Conservation (phyloP, 2,113 vertebrate species). For the Scartelaos histophorus region DNA sequence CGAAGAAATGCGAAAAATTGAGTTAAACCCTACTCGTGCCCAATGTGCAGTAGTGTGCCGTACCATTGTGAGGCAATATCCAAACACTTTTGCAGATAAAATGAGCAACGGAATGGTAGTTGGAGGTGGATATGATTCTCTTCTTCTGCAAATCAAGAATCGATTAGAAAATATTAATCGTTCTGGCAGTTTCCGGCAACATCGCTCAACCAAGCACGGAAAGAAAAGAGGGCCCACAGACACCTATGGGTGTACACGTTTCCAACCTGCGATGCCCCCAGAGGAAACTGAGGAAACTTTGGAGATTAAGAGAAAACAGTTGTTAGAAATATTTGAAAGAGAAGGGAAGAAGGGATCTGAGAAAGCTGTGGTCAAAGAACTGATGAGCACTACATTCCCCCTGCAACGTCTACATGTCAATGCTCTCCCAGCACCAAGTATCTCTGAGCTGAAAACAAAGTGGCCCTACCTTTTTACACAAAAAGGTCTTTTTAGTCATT, state of each 20-base stretch:
- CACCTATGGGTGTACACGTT: slow-evolving; percentile 1
- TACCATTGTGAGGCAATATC: too few species aligned
- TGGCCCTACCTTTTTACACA: slow-evolving; percentile 7
- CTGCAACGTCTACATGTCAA: neutral
- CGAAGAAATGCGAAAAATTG: too few species aligned
- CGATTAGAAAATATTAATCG: slow-evolving; percentile 7
- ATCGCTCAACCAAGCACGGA: neutral
- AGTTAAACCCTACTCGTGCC: too few species aligned
- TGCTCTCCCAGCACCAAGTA: slow-evolving; percentile 6
- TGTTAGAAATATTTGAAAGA: neutral
- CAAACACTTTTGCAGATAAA: too few species aligned
- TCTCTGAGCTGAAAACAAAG: neutral
- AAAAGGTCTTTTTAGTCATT: slow-evolving; percentile 7
- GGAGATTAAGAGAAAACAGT: neutral
- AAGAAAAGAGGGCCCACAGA: neutral
- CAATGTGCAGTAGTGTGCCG: too few species aligned
- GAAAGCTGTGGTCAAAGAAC: neutral
- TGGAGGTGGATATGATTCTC: neutral
- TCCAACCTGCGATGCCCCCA: slow-evolving; percentile 6
- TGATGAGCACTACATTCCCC: slow-evolving; percentile 1
- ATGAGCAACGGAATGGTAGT: neutral
- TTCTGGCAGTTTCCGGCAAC: neutral
- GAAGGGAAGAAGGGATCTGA: neutral
- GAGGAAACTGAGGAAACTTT: neutral
- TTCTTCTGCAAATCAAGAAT: slow-evolving; percentile 10